A percentile compares a stretch with the other conserved stretches of the same genome.
Evolutionary conservation across 2,888 invertebrate species (phyloP).

Genomic region (Rhingia rostrata): DNA sequence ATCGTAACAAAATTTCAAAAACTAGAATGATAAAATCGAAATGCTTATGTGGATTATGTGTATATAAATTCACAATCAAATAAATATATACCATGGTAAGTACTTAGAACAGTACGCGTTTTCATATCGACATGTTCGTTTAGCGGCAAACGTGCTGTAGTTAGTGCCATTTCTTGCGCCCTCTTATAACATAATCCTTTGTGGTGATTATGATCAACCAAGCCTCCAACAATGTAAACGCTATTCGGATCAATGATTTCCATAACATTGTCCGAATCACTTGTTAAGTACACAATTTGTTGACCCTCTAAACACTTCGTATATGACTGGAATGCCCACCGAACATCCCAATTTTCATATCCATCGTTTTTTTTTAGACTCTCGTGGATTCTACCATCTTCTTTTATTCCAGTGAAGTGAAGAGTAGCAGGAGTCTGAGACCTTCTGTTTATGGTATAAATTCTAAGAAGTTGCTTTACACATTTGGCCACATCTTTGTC

Average conservation of each 20-base stretch:
- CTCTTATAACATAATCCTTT: slow-evolving; percentile 95
- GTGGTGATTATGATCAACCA: slow-evolving; percentile 98
- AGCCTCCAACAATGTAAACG: slow-evolving; percentile 96
- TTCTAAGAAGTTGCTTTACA: slow-evolving; percentile 93
- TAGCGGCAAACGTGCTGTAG: slow-evolving; percentile 94
- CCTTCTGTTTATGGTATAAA: slow-evolving; percentile 95
- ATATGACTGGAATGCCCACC: slow-evolving; percentile 88
- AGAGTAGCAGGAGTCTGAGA: slow-evolving; percentile 91
- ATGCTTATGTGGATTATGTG: neutral
- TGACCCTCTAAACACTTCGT: slow-evolving; percentile 89
- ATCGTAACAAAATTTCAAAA: slow-evolving; percentile 90
- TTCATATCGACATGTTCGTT: slow-evolving; percentile 95
- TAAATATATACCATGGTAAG: slow-evolving; percentile 91
- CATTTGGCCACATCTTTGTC: slow-evolving; percentile 94
- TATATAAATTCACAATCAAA: slow-evolving; percentile 62
- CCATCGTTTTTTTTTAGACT: slow-evolving; percentile 93
- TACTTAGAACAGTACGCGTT: slow-evolving; percentile 95
- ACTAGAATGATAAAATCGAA: slow-evolving; percentile 84
- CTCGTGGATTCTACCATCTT: slow-evolving; percentile 87
- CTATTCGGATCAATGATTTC: slow-evolving; percentile 89
- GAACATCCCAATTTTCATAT: slow-evolving; percentile 95
- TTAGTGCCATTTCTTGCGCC: slow-evolving; percentile 90
- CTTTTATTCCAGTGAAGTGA: slow-evolving; percentile 90
- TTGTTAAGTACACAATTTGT: slow-evolving; percentile 94
- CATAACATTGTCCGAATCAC: slow-evolving; percentile 95